Conservation (phyloP, 2,797 vertebrate species). For the Amblyopsis hoosieri region DNA sequence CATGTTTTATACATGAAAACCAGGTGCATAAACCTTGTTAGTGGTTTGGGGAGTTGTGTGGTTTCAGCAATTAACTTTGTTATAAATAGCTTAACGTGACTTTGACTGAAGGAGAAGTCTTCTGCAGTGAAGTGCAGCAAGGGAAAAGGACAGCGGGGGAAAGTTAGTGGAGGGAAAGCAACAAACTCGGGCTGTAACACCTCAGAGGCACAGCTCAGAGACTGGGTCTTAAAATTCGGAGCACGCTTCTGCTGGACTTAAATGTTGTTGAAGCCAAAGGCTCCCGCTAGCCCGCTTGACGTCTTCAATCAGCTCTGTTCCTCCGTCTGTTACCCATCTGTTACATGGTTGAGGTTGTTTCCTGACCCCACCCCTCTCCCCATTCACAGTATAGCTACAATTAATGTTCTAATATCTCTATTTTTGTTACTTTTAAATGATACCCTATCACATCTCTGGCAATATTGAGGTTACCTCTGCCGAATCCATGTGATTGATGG, state of each 20-base stretch:
- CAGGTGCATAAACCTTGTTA: too few species aligned
- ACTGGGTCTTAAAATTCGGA: slow-evolving; percentile 60
- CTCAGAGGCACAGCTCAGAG: slow-evolving; percentile 39
- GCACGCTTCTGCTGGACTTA: slow-evolving; percentile 67
- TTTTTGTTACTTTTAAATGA: slow-evolving; percentile 29
- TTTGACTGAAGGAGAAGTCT: slow-evolving; percentile 70
- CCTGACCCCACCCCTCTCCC: background rate
- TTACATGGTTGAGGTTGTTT: slow-evolving; percentile 10
- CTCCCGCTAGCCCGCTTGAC: slow-evolving; percentile 48
- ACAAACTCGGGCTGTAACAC: slow-evolving; percentile 35
- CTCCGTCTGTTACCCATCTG: slow-evolving; percentile 39
- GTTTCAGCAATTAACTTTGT: slow-evolving; percentile 63
- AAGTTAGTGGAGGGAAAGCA: slow-evolving; percentile 14
- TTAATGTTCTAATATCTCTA: slow-evolving; percentile 38
- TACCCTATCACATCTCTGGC: slow-evolving; percentile 30
- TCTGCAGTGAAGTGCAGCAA: slow-evolving; percentile 35
- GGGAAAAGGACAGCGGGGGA: slow-evolving; percentile 3
- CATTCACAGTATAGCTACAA: slow-evolving; percentile 11
- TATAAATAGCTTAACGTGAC: slow-evolving; percentile 72
- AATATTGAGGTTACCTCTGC: slow-evolving; percentile 27
- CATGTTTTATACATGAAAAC: background rate
- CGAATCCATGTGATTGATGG: slow-evolving; percentile 29
- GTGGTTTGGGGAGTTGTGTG: slow-evolving; percentile 43
- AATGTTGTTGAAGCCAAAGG: slow-evolving; percentile 59
- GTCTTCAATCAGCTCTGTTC: slow-evolving; percentile 48